phyloP scores from a whole-genome alignment of 1,140 invertebrate species.

The Ceratina australensis region DNA sequence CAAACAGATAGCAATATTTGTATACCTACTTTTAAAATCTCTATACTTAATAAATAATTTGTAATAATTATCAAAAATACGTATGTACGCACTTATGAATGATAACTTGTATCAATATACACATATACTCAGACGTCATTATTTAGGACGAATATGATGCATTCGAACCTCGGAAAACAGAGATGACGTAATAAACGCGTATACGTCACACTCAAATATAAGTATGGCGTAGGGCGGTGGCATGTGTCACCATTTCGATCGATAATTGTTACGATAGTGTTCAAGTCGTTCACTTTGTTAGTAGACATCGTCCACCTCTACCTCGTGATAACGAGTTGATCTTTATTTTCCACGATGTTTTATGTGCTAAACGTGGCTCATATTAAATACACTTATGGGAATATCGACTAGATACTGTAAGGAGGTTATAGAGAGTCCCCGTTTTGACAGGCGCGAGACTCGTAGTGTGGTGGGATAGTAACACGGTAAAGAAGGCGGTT shows the following conservation, averaged over 20 bases:
- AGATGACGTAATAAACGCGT: constrained; percentile 24
- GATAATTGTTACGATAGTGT: constrained; percentile 36
- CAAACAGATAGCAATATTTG: no score
- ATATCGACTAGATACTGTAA: not conserved
- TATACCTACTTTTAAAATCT: no score
- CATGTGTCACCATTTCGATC: constrained; percentile 44
- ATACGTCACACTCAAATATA: constrained; percentile 45
- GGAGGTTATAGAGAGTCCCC: constrained; percentile 8
- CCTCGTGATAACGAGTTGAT: not conserved
- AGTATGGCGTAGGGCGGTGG: constrained; percentile 37
- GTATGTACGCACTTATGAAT: not conserved
- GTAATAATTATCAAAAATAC: no score
- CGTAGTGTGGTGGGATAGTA: constrained; percentile 20
- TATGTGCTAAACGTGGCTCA: not conserved
- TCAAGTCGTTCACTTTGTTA: constrained; percentile 1
- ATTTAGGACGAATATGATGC: not conserved
- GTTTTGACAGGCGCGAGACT: constrained; percentile 49
- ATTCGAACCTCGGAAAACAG: not conserved
- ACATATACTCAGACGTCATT: no score
- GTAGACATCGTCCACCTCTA: not conserved
- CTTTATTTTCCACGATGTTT: not conserved
- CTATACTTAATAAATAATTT: no score
- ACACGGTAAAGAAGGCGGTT: constrained; percentile 18
- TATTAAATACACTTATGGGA: not conserved
- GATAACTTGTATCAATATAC: not conserved